phyloP scores from a whole-genome alignment of 2,888 invertebrate genomes.

The Drosophila ezoana region DNA sequence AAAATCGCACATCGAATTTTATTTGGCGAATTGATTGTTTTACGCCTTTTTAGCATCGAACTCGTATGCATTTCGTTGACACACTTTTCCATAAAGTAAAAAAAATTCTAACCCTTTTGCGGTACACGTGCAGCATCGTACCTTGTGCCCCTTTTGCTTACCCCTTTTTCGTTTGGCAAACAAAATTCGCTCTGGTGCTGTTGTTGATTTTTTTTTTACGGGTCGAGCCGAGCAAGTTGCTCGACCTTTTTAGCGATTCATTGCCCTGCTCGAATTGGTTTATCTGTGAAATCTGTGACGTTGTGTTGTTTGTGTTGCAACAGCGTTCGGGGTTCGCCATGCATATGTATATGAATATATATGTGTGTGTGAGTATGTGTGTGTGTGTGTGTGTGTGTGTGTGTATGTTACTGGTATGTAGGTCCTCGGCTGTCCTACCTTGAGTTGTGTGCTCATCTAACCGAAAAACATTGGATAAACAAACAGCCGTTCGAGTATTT shows the following conservation, averaged over 20 bases:
- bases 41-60: conserved; percentile 73
- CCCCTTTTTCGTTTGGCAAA: conserved; percentile 63
- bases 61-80: conserved; percentile 40
- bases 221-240: conserved; percentile 45
- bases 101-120: conserved; percentile 59
- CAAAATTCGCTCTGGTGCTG: conserved; percentile 81
- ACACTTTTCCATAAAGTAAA: conserved; percentile 48
- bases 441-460: conserved; percentile 81
- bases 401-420: conserved; percentile 11
- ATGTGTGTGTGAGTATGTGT: background rate
- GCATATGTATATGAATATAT: conserved; percentile 45
- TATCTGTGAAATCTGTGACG: conserved; percentile 83
- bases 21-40: conserved; percentile 77
- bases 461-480: conserved; percentile 84
- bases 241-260: conserved; percentile 82
- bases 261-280: conserved; percentile 84
- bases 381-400: background rate
- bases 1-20: conserved; percentile 72
- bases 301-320: conserved; percentile 58
- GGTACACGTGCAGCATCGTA: conserved; percentile 53
- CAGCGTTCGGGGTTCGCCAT: conserved; percentile 50
- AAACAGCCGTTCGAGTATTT: conserved; percentile 79
- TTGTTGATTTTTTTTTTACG: conserved; percentile 36
- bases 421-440: conserved; percentile 49
- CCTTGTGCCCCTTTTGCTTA: conserved; percentile 24